These are phyloP conservation scores for Phoebastria nigripes DNA, from an alignment of 2,797 vertebrate genomes.

Conservation along the genomic window DNA sequence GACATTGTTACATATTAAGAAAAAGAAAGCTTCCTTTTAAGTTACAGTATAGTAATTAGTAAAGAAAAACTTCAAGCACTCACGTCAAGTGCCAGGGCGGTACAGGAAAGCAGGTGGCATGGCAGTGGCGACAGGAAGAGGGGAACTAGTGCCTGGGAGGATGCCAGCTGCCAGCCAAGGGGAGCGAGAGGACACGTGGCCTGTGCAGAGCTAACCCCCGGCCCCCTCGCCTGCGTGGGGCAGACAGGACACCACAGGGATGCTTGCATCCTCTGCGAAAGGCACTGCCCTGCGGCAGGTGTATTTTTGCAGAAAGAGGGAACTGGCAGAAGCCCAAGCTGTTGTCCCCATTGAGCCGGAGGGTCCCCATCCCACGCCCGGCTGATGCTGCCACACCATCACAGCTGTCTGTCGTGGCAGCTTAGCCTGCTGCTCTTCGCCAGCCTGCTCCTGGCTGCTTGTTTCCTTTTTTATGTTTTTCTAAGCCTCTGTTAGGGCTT, in stretches of 20 bases:
- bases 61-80: not conserved
- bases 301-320: not conserved
- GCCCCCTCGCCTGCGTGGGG: accelerated
- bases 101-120: not conserved
- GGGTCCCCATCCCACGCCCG: accelerated
- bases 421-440: not conserved
- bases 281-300: not conserved
- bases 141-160: not conserved
- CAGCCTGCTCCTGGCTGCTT: not conserved
- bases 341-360: not conserved
- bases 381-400: not conserved
- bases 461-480: not conserved
- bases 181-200: accelerated
- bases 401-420: not conserved
- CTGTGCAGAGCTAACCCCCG: not conserved
- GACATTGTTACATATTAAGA: not conserved
- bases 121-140: not conserved
- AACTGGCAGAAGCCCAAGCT: not conserved
- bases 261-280: not conserved
- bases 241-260: not conserved
- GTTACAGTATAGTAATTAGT: not conserved
- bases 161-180: not conserved
- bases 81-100: not conserved
- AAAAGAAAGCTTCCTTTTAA: not conserved
- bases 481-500: not conserved